Evolutionary conservation across 2,888 invertebrate species (phyloP), one percentile per base, ranked within the genome.

Genomic region (Rutpela maculata): DNA sequence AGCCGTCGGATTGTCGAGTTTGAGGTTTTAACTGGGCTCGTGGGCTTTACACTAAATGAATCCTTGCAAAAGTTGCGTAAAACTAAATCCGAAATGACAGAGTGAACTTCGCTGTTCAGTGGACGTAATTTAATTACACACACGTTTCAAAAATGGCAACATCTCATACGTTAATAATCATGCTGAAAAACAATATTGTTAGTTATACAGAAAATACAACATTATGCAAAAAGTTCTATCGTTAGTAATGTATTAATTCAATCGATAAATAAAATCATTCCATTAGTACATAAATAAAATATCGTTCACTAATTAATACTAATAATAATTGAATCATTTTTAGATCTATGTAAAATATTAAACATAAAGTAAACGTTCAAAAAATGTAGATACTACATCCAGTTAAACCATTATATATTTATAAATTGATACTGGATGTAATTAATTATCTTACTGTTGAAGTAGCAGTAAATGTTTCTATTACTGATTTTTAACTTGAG

Each of bases 1-100:
- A 63, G 69, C 56, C 65, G 57, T 63, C 59, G 19, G 75, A 75
- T 68, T 68, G 50, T 22, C 62, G 38, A 57, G 35, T 69, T 63
- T 62, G 65, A 50, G 63, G 62, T 72, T 72, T 26, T 9, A 63
- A 43, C 63, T 15, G 62, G 26, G 43, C 17, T 22, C 50, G n/a
- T 72, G 62, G 35, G 18, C 17, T 50, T 43, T 19, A 31, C 72
- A 31, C 50, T 55, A 56, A 63, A 63, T n/a, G 31, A 26, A 26
- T 62, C 15, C 12, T 17, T 17, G 35, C 31, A 63, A n/a, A 57
- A 69, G 57, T 69, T 57, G 26, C 19, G 18, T 50, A 56, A 19
- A 19, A 57, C 57, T 19, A 15, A 57, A 57, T 15, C 6, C 12
- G 50, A 50, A 60, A 70, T 12, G 62, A 50, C 19, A 59, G 17